These are phyloP conservation scores for Lampris megalopsis DNA, from an alignment of 2,113 vertebrate species.

Conservation along the genomic window DNA sequence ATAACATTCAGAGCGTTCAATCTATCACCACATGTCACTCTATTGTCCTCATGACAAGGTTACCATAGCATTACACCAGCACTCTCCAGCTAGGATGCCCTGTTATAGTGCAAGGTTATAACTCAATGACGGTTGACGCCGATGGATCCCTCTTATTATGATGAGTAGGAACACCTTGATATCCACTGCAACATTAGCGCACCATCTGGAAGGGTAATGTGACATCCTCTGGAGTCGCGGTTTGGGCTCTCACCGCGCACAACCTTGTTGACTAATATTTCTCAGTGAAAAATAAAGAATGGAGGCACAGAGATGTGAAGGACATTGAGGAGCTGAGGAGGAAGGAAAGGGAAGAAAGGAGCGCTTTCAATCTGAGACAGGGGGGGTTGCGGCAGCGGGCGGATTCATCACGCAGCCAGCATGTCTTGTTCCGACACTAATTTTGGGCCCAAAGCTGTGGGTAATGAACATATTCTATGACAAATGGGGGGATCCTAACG, in stretches of 20 bases:
- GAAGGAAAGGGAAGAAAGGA: slow-evolving; percentile 40
- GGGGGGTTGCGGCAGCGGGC: slow-evolving; percentile 63
- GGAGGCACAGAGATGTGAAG: slow-evolving; percentile 75
- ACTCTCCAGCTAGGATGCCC: slow-evolving; percentile 51
- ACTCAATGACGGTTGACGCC: slow-evolving; percentile 67
- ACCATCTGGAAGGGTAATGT: slow-evolving; percentile 84
- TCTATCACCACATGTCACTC: slow-evolving; percentile 72
- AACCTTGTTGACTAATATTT: slow-evolving; percentile 81
- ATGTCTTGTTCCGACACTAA: slow-evolving; percentile 83
- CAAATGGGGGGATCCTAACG: slow-evolving; percentile 77
- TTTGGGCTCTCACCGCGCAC: slow-evolving; percentile 64
- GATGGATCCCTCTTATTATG: slow-evolving; percentile 81
- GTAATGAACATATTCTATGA: slow-evolving; percentile 84
- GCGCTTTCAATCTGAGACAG: slow-evolving; percentile 64
- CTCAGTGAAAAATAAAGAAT: slow-evolving; percentile 71
- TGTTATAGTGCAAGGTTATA: slow-evolving; percentile 73
- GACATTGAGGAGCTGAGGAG: slow-evolving; percentile 60
- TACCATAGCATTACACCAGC: slow-evolving; percentile 63
- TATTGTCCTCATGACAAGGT: slow-evolving; percentile 75
- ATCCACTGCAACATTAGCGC: slow-evolving; percentile 78
- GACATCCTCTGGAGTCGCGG: slow-evolving; percentile 72
- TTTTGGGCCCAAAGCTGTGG: slow-evolving; percentile 80
- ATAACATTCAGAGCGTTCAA: slow-evolving; percentile 62
- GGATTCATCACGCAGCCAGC: slow-evolving; percentile 80
- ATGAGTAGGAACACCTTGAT: slow-evolving; percentile 84